Percentiles rank a stretch among this genome's conserved stretches.
Conservation (phyloP, 2,888 invertebrate species). For the Venusia cambrica region DNA sequence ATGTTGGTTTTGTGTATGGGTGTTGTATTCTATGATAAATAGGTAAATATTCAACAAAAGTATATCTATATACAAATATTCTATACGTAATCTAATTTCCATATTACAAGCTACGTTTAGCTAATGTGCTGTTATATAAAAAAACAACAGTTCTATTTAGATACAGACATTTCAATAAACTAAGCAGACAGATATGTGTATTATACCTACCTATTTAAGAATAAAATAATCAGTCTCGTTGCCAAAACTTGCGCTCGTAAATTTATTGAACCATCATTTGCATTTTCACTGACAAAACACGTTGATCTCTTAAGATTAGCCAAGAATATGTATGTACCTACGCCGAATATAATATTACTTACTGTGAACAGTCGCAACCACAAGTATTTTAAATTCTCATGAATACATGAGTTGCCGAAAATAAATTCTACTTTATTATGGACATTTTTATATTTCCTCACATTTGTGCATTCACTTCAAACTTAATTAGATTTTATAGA, state of each 20-base stretch:
- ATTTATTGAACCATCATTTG: slow-evolving; percentile 25
- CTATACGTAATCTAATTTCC: no score
- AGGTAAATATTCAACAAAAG: no score
- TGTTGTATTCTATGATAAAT: no score
- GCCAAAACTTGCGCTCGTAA: slow-evolving; percentile 27
- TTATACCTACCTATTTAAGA: no score
- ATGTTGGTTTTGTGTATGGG: no score
- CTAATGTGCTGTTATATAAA: no score
- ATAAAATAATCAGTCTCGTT: slow-evolving; percentile 12
- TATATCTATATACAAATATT: no score
- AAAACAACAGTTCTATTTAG: no score
- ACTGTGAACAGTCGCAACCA: slow-evolving; percentile 22
- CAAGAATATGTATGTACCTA: slow-evolving; percentile 8
- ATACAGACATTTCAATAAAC: no score
- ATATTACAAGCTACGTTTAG: no score
- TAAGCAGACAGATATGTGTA: no score
- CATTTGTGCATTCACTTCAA: slow-evolving; percentile 76
- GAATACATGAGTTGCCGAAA: slow-evolving; percentile 35
- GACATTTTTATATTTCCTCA: slow-evolving; percentile 71
- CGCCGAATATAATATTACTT: slow-evolving; percentile 20
- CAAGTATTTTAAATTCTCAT: slow-evolving; percentile 25
- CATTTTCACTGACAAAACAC: slow-evolving; percentile 15
- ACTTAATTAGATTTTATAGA: slow-evolving; percentile 81
- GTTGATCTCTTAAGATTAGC: slow-evolving; percentile 14
- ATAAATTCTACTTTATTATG: slow-evolving; percentile 57